phyloP scores from a whole-genome alignment of 30 jellyfish, hydroid and myxozoan genomes.

The Catostylus mosaicus region DNA sequence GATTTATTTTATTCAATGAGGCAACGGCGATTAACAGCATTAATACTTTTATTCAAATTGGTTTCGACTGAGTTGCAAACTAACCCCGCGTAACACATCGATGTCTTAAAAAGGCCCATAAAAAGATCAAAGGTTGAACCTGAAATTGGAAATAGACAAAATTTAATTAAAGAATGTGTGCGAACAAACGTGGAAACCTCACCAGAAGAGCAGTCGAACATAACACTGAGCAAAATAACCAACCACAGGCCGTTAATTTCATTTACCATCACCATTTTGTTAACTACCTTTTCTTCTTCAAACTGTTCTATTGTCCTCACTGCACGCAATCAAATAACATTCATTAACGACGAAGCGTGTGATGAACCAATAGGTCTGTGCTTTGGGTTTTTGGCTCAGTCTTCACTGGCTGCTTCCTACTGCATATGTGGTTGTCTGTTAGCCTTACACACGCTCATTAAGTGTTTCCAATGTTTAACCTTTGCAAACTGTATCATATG shows the following conservation, averaged over 20 bases:
- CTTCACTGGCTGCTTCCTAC: background rate
- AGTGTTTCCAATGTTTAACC: constrained; percentile 29
- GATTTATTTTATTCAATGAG: constrained; percentile 20
- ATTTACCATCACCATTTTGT: constrained; percentile 65
- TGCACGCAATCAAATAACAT: constrained; percentile 64
- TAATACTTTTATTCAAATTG: constrained; percentile 3
- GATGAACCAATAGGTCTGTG: background rate
- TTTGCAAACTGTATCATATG: constrained; percentile 63
- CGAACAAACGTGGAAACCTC: background rate
- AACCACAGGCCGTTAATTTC: constrained; percentile 73
- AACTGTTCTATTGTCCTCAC: constrained; percentile 37
- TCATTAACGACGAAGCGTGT: background rate
- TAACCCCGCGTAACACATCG: constrained; percentile 12
- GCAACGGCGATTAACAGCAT: constrained; percentile 34
- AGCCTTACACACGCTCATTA: constrained; percentile 28
- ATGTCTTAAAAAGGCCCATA: no score
- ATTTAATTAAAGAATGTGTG: background rate
- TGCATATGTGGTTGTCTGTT: background rate
- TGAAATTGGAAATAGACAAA: no score
- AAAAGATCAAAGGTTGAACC: no score
- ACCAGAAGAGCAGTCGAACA: constrained; percentile 46
- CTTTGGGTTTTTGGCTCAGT: background rate
- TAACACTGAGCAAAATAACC: constrained; percentile 46
- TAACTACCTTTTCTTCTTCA: constrained; percentile 25
- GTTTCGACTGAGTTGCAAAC: constrained; percentile 24